Conservation (phyloP, 2,888 invertebrate genomes). For the Chironomus riparius region DNA sequence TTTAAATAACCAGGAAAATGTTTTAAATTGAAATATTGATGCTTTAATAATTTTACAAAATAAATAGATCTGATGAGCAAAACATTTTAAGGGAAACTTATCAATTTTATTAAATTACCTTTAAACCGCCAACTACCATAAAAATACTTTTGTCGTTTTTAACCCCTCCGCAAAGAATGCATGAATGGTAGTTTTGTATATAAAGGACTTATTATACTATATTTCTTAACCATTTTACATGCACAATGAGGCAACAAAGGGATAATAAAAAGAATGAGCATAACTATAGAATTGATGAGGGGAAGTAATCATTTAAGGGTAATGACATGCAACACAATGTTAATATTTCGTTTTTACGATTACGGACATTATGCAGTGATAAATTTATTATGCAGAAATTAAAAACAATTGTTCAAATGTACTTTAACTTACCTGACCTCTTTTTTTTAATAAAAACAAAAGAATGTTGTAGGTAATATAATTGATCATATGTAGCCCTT, state of each 20-base stretch:
- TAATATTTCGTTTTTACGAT: background rate
- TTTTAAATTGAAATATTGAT: background rate
- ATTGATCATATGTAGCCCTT: no score
- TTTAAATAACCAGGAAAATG: no score
- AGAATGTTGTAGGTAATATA: no score
- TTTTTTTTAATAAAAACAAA: no score
- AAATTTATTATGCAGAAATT: background rate
- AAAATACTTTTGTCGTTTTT: background rate
- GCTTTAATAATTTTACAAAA: background rate
- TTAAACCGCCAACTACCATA: slow-evolving; percentile 21
- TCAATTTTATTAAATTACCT: slow-evolving; percentile 23
- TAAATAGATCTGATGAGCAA: slow-evolving; percentile 12
- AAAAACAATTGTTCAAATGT: background rate
- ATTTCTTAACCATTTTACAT: slow-evolving; percentile 2
- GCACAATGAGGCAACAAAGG: slow-evolving; percentile 2
- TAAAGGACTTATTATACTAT: background rate
- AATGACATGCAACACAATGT: background rate
- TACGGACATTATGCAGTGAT: background rate
- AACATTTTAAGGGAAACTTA: background rate
- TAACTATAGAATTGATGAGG: background rate
- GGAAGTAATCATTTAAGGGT: background rate
- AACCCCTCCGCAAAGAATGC: background rate
- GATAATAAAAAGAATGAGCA: background rate
- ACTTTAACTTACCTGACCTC: background rate
- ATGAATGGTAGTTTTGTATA: background rate